A percentile compares a stretch with the other conserved stretches of the same genome.
Evolutionary conservation across 2,113 vertebrate species (phyloP).

Genomic region (Cervus canadensis): DNA sequence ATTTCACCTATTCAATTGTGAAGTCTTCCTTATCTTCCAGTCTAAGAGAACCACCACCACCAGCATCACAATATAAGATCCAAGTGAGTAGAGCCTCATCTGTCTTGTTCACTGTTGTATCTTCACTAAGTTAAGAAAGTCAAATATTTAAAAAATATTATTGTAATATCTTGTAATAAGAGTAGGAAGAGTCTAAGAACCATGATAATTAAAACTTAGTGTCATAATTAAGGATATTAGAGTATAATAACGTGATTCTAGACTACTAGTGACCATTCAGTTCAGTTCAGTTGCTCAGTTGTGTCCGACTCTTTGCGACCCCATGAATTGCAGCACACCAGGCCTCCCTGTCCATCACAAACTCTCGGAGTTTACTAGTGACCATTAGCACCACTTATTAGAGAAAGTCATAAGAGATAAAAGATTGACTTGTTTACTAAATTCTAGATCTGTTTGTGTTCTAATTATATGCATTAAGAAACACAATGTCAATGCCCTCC

Average conservation of each 20-base stretch:
- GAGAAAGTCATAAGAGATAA: neutral
- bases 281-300: too few species aligned
- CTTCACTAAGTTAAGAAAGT: neutral
- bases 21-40: neutral
- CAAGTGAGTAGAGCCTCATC: neutral
- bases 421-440: neutral
- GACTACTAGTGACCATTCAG: neutral
- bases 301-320: too few species aligned
- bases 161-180: neutral
- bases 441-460: slow-evolving; percentile 8
- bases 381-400: neutral
- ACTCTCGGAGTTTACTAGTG: neutral
- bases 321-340: too few species aligned
- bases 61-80: neutral
- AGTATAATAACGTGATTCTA: neutral
- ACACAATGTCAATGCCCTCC: neutral
- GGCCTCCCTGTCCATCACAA: too few species aligned
- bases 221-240: neutral
- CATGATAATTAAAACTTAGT: neutral
- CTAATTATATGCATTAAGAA: neutral
- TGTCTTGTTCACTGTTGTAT: neutral
- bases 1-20: neutral
- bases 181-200: neutral
- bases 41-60: neutral
- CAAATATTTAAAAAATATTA: neutral